Conservation (phyloP, 2,113 vertebrate genomes). For the Syngnathus floridae region DNA sequence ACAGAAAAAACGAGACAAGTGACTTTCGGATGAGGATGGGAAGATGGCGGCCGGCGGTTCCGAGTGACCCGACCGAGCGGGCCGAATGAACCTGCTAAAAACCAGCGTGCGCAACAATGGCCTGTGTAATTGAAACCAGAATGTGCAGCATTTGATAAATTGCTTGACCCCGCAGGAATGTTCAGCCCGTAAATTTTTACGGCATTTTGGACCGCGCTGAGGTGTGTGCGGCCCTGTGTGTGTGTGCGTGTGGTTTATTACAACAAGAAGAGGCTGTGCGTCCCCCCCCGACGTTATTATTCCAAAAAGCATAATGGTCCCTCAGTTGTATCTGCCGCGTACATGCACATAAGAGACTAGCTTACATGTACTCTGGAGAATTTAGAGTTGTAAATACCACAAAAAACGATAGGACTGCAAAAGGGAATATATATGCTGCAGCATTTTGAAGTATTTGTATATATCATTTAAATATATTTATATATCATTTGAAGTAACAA, state of each 20-base stretch:
- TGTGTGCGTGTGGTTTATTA: slow-evolving; percentile 29
- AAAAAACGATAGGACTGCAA: not conserved
- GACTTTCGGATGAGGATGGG: slow-evolving; percentile 28
- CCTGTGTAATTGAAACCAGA: slow-evolving; percentile 99
- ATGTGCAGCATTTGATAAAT: slow-evolving; percentile 99
- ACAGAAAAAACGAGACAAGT: slow-evolving; percentile 18
- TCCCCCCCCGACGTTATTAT: slow-evolving; percentile 42
- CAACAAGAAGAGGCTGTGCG: slow-evolving; percentile 30
- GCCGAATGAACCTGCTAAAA: slow-evolving; percentile 99
- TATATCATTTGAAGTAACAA: not conserved
- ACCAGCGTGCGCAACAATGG: slow-evolving; percentile 92
- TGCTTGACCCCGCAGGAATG: slow-evolving; percentile 98
- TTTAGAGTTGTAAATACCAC: not conserved
- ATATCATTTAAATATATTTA: no score
- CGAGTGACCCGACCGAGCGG: slow-evolving; percentile 81
- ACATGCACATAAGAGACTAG: not conserved
- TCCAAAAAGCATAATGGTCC: slow-evolving; percentile 68
- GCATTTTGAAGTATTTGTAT: not conserved
- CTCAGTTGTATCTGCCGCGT: slow-evolving; percentile 41
- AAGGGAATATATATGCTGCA: not conserved
- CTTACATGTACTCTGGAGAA: slow-evolving; percentile 1
- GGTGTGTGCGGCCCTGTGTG: slow-evolving; percentile 56
- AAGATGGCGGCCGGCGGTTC: not conserved
- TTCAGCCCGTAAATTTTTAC: slow-evolving; percentile 94
- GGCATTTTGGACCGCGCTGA: slow-evolving; percentile 70